Conservation (phyloP, 2,113 vertebrate species). For the Bos javanicus region DNA sequence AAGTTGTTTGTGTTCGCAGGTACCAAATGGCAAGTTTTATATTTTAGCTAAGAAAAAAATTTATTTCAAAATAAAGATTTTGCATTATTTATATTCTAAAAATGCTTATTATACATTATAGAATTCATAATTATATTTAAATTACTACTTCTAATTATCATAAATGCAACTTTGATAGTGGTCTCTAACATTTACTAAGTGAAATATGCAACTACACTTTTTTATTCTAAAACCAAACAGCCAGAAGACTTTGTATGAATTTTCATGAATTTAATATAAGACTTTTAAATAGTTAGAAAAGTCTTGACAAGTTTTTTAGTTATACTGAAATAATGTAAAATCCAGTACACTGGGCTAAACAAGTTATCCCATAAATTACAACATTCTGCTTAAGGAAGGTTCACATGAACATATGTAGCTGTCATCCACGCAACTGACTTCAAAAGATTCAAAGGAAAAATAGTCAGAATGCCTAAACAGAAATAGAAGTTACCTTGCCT, state of each 20-base stretch:
- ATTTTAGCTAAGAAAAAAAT: neutral
- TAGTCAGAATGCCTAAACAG: neutral
- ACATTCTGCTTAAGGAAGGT: neutral
- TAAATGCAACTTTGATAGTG: neutral
- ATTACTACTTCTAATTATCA: constrained; percentile 70
- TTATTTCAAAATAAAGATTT: constrained; percentile 22
- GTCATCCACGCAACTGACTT: neutral
- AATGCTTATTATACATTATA: neutral
- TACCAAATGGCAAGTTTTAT: neutral
- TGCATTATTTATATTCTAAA: constrained; percentile 17
- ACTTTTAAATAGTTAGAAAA: neutral
- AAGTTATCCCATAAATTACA: neutral
- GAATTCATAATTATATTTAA: constrained; percentile 32
- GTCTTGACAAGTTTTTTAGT: neutral
- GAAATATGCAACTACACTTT: constrained; percentile 6
- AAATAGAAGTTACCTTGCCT: constrained; percentile 90
- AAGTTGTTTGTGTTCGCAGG: neutral
- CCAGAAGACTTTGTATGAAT: neutral
- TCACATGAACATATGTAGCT: neutral
- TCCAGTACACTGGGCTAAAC: neutral
- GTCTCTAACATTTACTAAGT: neutral
- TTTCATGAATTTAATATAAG: constrained; percentile 26
- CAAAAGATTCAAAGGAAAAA: constrained; percentile 28
- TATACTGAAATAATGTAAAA: neutral
- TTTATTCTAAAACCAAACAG: neutral